A percentile compares a stretch with the other conserved stretches of the same genome.
phyloP scores from a whole-genome alignment of 2,888 invertebrate species.

The Trissoscelio sp. region DNA sequence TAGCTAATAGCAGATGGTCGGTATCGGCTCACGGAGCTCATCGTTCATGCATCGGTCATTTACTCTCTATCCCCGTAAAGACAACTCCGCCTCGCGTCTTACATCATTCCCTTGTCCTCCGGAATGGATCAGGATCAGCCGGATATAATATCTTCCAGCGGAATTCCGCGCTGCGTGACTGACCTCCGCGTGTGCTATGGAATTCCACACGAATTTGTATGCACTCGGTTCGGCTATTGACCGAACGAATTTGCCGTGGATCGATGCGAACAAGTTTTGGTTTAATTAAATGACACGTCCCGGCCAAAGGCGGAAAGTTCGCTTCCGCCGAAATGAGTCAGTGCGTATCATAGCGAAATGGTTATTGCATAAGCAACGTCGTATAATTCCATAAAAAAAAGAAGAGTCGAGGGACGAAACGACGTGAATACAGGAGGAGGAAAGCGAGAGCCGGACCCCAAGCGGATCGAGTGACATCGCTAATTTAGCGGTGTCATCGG shows the following conservation, averaged over 20 bases:
- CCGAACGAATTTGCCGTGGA: neutral
- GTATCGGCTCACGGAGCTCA: too few species aligned
- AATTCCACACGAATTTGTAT: slow-evolving; percentile 45
- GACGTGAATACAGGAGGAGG: neutral
- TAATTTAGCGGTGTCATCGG: slow-evolving; percentile 72
- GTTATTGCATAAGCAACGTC: slow-evolving; percentile 60
- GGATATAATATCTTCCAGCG: slow-evolving; percentile 78
- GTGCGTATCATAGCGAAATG: slow-evolving; percentile 50
- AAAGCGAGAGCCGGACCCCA: slow-evolving; percentile 27
- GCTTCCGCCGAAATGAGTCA: slow-evolving; percentile 38
- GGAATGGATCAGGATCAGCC: slow-evolving; percentile 80
- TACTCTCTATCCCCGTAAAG: slow-evolving; percentile 81
- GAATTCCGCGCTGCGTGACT: slow-evolving; percentile 74
- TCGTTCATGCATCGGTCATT: slow-evolving; percentile 84
- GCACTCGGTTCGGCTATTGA: slow-evolving; percentile 6
- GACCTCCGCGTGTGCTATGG: slow-evolving; percentile 50
- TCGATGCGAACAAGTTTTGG: slow-evolving; percentile 22
- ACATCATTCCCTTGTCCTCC: slow-evolving; percentile 78
- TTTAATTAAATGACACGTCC: slow-evolving; percentile 16
- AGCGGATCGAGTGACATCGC: slow-evolving; percentile 66
- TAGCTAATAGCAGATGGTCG: too few species aligned
- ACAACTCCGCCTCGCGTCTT: slow-evolving; percentile 75
- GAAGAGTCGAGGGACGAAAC: slow-evolving; percentile 30
- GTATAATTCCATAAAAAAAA: slow-evolving; percentile 56
- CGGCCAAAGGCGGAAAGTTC: neutral